These are phyloP conservation scores for Catocala nupta DNA, from an alignment of 2,888 invertebrate species.

Conservation along the genomic window DNA sequence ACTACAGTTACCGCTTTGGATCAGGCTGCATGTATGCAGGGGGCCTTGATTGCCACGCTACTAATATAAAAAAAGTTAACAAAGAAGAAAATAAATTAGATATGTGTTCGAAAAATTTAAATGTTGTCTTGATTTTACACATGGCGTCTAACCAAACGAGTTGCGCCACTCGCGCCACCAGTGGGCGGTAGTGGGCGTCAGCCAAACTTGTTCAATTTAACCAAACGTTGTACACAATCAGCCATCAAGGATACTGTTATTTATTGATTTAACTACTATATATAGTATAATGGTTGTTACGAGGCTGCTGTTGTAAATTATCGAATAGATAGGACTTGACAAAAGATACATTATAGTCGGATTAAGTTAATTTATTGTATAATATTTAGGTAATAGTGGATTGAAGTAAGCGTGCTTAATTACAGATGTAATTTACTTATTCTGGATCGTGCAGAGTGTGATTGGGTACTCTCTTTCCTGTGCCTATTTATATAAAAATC, in stretches of 20 bases:
- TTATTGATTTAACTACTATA: constrained; percentile 19
- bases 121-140: constrained; percentile 6
- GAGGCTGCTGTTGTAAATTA: background rate
- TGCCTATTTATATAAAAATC: too few relatives aligned
- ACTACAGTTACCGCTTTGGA: too few relatives aligned
- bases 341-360: background rate
- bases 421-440: too few relatives aligned
- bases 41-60: too few relatives aligned
- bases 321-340: background rate
- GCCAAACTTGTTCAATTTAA: constrained; percentile 33
- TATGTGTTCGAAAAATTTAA: too few relatives aligned
- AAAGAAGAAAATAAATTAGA: background rate
- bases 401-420: too few relatives aligned
- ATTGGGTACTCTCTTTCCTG: too few relatives aligned
- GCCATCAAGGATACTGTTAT: constrained; percentile 37
- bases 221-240: constrained; percentile 32
- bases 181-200: constrained; percentile 55
- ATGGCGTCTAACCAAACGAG: constrained; percentile 7
- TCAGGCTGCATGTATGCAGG: too few relatives aligned
- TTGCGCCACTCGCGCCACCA: constrained; percentile 17
- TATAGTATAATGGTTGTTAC: constrained; percentile 6
- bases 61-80: background rate
- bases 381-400: too few relatives aligned
- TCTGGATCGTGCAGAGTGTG: too few relatives aligned
- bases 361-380: background rate